Percentiles rank a stretch among this genome's conserved stretches.
Evolutionary conservation across 1,140 invertebrate species (phyloP).

Genomic region (Drosophila pachea): DNA sequence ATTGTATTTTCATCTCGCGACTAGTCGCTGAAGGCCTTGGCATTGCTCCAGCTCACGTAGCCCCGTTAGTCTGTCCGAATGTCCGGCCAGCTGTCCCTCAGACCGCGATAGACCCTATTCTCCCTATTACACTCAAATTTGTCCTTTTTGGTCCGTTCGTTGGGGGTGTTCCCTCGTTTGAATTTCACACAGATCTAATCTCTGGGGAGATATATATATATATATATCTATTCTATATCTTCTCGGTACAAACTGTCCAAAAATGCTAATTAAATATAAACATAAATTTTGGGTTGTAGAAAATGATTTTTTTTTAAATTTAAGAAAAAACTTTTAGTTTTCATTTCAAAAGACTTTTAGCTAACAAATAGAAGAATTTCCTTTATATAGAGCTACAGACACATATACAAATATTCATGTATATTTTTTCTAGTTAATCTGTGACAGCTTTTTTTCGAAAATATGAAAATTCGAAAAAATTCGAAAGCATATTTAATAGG

Average conservation of each 20-base stretch:
- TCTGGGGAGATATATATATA: no score
- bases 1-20: constrained; percentile 15
- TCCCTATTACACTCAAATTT: constrained; percentile 9
- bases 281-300: background rate
- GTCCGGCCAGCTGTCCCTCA: constrained; percentile 15
- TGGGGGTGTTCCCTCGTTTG: background rate
- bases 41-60: constrained; percentile 74
- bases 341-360: no score
- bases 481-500: constrained; percentile 1
- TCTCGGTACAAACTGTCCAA: no score
- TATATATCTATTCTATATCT: no score
- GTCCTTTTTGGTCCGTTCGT: background rate
- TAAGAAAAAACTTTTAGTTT: no score
- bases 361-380: background rate
- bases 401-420: background rate
- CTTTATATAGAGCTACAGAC: background rate
- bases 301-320: background rate
- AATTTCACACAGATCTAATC: background rate
- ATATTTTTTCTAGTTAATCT: constrained; percentile 12
- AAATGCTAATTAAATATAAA: background rate
- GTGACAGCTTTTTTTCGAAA: constrained; percentile 1
- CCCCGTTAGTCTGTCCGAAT: constrained; percentile 8
- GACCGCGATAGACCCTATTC: constrained; percentile 9
- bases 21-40: constrained; percentile 55
- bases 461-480: background rate